Percentiles rank a stretch among this genome's conserved stretches.
phyloP scores from a whole-genome alignment of 2,797 vertebrate species.

The Phrynocephalus vlangalii region DNA sequence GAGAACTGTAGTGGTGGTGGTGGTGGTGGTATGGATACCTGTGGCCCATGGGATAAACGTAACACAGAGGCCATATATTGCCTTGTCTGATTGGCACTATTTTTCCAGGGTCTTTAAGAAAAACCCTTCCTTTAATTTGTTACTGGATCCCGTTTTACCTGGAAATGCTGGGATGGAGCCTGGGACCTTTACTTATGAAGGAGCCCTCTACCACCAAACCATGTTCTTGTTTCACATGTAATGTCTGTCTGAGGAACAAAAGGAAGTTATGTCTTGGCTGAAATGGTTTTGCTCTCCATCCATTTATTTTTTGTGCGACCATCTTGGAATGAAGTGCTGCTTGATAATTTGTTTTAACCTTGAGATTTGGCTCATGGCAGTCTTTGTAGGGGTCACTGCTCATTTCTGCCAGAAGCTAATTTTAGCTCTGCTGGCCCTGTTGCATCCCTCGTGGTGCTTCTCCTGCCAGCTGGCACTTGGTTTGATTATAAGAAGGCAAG shows the following conservation, averaged over 20 bases:
- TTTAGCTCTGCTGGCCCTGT: slow-evolving; percentile 41
- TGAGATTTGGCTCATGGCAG: background rate
- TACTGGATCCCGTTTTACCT: background rate
- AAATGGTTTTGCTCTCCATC: slow-evolving; percentile 39
- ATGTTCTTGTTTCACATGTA: background rate
- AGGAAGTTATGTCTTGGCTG: slow-evolving; percentile 8
- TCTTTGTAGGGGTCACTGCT: background rate
- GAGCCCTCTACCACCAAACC: background rate
- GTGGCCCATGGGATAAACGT: background rate
- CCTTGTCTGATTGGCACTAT: background rate
- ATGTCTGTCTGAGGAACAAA: background rate
- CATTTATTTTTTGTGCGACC: background rate
- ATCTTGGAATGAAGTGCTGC: background rate
- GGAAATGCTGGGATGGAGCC: background rate
- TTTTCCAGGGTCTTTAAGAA: background rate
- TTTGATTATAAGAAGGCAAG: background rate
- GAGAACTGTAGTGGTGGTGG: too few relatives aligned
- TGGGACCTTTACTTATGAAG: background rate
- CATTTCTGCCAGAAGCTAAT: slow-evolving; percentile 37
- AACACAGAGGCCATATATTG: background rate
- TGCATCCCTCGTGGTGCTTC: slow-evolving; percentile 41
- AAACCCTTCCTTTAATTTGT: background rate
- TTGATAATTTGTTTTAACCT: background rate
- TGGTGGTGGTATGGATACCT: background rate
- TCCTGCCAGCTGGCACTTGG: slow-evolving; percentile 22